Percentiles rank a stretch among this genome's conserved stretches.
phyloP scores from a whole-genome alignment of 1,140 invertebrate genomes.

The Drosophila rhopaloa region DNA sequence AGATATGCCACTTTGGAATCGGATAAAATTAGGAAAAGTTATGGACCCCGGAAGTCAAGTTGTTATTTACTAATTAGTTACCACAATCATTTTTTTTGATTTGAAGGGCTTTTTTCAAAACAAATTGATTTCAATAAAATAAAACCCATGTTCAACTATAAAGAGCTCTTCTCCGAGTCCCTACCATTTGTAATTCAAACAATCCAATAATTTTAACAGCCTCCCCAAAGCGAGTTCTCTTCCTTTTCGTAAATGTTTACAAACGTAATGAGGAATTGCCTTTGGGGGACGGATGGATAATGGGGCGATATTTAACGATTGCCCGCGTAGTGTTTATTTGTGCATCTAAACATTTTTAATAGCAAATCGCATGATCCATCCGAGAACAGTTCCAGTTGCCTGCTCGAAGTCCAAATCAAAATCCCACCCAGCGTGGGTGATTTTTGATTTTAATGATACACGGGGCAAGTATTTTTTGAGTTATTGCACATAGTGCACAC shows the following conservation, averaged over 20 bases:
- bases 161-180: not conserved
- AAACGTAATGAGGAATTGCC: conserved; percentile 30
- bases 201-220: conserved; percentile 1
- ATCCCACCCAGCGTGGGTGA: conserved; percentile 65
- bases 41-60: too few species aligned
- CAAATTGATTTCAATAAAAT: too few species aligned
- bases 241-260: conserved; percentile 56
- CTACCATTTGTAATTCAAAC: not conserved
- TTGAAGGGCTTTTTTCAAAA: too few species aligned
- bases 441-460: conserved; percentile 81
- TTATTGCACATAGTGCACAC: conserved; percentile 63
- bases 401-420: conserved; percentile 17
- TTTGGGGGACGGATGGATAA: conserved; percentile 9
- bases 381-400: conserved; percentile 16
- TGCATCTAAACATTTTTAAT: conserved; percentile 79
- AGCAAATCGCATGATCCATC: conserved; percentile 55
- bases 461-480: conserved; percentile 78
- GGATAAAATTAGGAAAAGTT: too few species aligned
- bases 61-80: too few species aligned
- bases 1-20: too few species aligned
- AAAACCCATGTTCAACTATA: too few species aligned
- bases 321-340: conserved; percentile 72
- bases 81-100: too few species aligned
- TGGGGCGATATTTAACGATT: conserved; percentile 46
- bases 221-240: conserved; percentile 9